phyloP scores from a whole-genome alignment of 2,797 vertebrate genomes.

The Pampus argenteus region DNA sequence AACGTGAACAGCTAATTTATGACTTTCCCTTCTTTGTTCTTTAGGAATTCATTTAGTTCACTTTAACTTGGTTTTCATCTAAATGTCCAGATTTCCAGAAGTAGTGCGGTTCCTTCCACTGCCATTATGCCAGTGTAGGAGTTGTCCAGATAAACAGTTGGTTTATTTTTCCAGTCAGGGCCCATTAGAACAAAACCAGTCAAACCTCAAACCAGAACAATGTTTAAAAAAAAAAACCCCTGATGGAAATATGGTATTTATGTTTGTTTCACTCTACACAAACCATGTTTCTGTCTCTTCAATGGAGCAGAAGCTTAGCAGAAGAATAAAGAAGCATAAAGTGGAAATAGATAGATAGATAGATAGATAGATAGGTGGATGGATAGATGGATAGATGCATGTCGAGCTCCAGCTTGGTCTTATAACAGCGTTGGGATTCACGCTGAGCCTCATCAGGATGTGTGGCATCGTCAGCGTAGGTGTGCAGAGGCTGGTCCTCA shows the following conservation, averaged over 20 bases:
- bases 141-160: background rate
- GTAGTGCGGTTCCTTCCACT: background rate
- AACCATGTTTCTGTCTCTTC: no score
- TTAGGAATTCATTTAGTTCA: background rate
- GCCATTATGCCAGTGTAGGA: background rate
- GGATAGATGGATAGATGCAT: no score
- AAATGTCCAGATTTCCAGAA: background rate
- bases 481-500: constrained; percentile 28
- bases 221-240: no score
- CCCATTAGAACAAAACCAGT: no score
- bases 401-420: constrained; percentile 31
- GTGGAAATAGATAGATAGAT: no score
- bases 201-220: no score
- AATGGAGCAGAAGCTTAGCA: no score
- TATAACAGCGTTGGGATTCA: constrained; percentile 50
- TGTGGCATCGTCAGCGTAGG: constrained; percentile 41
- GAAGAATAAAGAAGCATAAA: no score
- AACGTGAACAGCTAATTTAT: background rate
- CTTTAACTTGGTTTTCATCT: background rate
- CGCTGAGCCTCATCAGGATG: constrained; percentile 70
- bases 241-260: no score
- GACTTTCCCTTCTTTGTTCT: background rate
- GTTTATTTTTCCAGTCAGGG: background rate
- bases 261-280: no score
- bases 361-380: no score